Evolutionary conservation across 1,140 invertebrate species (phyloP).

Genomic region (Apolygus lucorum): DNA sequence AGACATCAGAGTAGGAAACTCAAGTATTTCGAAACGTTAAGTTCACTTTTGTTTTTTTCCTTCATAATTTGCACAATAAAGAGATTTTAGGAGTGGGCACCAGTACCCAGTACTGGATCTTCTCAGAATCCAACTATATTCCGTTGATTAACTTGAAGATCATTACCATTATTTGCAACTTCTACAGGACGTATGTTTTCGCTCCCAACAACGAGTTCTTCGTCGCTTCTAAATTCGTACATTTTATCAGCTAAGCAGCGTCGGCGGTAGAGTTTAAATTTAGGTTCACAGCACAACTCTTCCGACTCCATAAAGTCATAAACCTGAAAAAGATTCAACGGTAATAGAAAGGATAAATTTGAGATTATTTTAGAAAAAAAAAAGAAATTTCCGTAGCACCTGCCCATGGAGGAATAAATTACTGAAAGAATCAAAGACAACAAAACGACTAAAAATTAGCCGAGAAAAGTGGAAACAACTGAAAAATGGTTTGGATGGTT

Average conservation of each 20-base stretch:
- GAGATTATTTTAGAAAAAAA: too few species aligned
- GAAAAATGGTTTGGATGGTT: too few species aligned
- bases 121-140: background rate
- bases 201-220: slow-evolving; percentile 7
- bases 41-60: too few species aligned
- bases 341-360: background rate
- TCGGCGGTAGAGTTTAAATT: slow-evolving; percentile 47
- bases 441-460: too few species aligned
- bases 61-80: too few species aligned
- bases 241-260: slow-evolving; percentile 79
- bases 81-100: background rate
- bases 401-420: too few species aligned
- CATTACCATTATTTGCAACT: background rate
- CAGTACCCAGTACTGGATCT: background rate
- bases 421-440: too few species aligned
- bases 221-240: slow-evolving; percentile 51
- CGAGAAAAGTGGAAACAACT: too few species aligned
- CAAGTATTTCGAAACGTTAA: too few species aligned
- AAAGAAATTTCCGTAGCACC: too few species aligned
- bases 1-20: too few species aligned
- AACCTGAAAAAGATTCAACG: slow-evolving; percentile 27
- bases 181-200: slow-evolving; percentile 4
- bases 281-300: slow-evolving; percentile 33
- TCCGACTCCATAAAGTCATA: slow-evolving; percentile 36
- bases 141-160: too few species aligned